These are phyloP conservation scores for Myathropa florea DNA, from an alignment of 2,888 invertebrate species.

Conservation along the genomic window DNA sequence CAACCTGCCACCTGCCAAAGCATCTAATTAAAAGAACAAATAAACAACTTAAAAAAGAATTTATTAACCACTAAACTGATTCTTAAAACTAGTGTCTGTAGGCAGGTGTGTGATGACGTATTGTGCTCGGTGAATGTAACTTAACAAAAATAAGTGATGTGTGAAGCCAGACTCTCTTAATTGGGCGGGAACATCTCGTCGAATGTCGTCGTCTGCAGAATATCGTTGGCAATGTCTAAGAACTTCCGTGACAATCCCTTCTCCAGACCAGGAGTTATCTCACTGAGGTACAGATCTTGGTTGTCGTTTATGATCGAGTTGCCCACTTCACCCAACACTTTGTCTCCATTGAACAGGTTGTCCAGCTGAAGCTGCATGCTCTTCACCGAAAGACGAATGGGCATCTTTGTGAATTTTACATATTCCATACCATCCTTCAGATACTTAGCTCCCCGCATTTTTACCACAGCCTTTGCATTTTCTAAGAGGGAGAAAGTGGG, in stretches of 20 bases:
- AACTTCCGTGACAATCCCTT: conserved; percentile 79
- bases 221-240: conserved; percentile 78
- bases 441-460: conserved; percentile 78
- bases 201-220: conserved; percentile 78
- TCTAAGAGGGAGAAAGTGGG: conserved; percentile 72
- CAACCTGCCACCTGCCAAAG: too few relatives aligned
- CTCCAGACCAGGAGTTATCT: conserved; percentile 80
- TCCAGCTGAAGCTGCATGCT: conserved; percentile 78
- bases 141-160: neutral
- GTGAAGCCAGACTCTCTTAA: conserved; percentile 8
- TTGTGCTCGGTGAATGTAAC: neutral
- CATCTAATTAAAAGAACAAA: neutral
- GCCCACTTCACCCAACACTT: conserved; percentile 78
- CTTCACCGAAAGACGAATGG: conserved; percentile 77
- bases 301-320: conserved; percentile 79
- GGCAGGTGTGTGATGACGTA: neutral
- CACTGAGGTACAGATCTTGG: conserved; percentile 78
- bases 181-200: conserved; percentile 80
- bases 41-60: neutral
- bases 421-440: conserved; percentile 76
- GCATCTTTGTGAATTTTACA: conserved; percentile 78
- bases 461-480: conserved; percentile 78
- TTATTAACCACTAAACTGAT: neutral
- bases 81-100: neutral
- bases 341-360: conserved; percentile 79